Conservation (phyloP, 2,797 vertebrate species). For the Lophius americanus region DNA sequence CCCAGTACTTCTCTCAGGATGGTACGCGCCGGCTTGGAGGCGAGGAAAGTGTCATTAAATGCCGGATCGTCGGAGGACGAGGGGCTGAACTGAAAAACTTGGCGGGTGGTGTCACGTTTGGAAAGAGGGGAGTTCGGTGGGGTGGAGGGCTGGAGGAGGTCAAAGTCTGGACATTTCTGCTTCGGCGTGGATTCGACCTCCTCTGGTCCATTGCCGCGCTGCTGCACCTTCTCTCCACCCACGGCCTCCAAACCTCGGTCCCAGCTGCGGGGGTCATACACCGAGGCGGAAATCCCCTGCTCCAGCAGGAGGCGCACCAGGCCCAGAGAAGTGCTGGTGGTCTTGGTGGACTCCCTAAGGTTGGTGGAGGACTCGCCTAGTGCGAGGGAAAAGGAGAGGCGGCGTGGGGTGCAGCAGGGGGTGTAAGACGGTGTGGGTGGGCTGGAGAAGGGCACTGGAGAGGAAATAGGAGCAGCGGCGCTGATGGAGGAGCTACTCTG, state of each 20-base stretch:
- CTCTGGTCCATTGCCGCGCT: background rate
- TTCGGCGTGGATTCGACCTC: slow-evolving; percentile 4
- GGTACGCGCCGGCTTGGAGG: slow-evolving; percentile 95
- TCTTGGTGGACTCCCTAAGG: slow-evolving; percentile 92
- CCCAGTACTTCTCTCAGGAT: slow-evolving; percentile 92
- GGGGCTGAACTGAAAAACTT: slow-evolving; percentile 90
- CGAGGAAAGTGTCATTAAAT: slow-evolving; percentile 92
- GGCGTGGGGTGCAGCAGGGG: slow-evolving; percentile 93
- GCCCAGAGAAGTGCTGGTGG: slow-evolving; percentile 95
- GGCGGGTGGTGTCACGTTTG: slow-evolving; percentile 71
- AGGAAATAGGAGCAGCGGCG: slow-evolving; percentile 73
- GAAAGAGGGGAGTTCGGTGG: slow-evolving; percentile 87
- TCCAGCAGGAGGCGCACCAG: slow-evolving; percentile 94
- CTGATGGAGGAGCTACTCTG: slow-evolving; percentile 54
- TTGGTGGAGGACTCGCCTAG: slow-evolving; percentile 96
- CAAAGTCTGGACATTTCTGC: slow-evolving; percentile 51
- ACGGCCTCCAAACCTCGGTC: slow-evolving; percentile 82
- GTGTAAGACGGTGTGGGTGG: slow-evolving; percentile 89
- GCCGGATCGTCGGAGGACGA: slow-evolving; percentile 75
- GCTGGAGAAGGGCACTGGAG: slow-evolving; percentile 73
- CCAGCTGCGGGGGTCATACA: slow-evolving; percentile 94
- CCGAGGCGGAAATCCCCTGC: slow-evolving; percentile 91
- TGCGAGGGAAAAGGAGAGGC: slow-evolving; percentile 92
- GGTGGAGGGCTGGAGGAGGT: slow-evolving; percentile 78
- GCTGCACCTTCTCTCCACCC: slow-evolving; percentile 5